These are phyloP conservation scores for Phrynocephalus guinanensis DNA, from an alignment of 2,797 vertebrate species.

Conservation along the genomic window DNA sequence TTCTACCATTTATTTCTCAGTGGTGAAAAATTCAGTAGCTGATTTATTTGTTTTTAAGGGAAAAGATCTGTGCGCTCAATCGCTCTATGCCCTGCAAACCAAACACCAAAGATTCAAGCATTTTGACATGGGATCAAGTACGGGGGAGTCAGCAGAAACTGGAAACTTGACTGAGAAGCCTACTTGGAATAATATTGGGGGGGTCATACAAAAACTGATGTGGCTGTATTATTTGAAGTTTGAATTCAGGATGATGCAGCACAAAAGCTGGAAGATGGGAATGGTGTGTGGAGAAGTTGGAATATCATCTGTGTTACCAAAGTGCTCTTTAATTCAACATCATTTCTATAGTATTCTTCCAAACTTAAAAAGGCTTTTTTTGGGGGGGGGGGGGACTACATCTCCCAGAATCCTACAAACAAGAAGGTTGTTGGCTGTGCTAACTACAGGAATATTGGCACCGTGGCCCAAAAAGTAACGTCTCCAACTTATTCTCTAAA, in stretches of 20 bases:
- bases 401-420: too few relatives aligned
- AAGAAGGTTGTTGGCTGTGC: too few relatives aligned
- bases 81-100: background rate
- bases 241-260: background rate
- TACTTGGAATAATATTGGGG: background rate
- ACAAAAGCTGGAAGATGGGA: background rate
- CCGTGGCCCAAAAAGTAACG: too few relatives aligned
- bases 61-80: too few relatives aligned
- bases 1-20: background rate
- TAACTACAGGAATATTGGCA: too few relatives aligned
- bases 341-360: background rate
- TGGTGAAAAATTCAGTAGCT: background rate
- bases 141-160: too few relatives aligned
- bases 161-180: background rate
- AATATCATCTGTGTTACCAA: background rate
- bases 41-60: background rate
- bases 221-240: background rate
- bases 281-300: background rate
- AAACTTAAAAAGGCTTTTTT: too few relatives aligned
- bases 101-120: too few relatives aligned
- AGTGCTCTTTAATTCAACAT: background rate
- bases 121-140: too few relatives aligned
- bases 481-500: too few relatives aligned
- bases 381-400: too few relatives aligned
- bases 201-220: background rate